A percentile compares a stretch with the other conserved stretches of the same genome.
phyloP scores from a whole-genome alignment of 2,797 vertebrate genomes.

The Artibeus jamaicensis region DNA sequence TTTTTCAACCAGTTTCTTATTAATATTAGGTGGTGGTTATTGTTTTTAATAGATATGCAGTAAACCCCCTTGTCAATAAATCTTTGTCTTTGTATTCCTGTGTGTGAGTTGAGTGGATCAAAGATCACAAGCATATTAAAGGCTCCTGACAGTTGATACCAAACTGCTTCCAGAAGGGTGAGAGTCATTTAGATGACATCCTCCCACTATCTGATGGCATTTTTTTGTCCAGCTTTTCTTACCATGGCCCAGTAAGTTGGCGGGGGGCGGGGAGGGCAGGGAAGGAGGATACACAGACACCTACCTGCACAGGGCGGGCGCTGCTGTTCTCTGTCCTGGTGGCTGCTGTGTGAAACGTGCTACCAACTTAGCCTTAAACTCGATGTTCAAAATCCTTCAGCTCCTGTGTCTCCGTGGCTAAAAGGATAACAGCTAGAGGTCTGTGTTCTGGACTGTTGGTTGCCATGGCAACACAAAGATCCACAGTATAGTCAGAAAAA shows the following conservation, averaged over 20 bases:
- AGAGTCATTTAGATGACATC: background rate
- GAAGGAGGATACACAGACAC: background rate
- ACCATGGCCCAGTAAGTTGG: background rate
- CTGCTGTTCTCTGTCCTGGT: background rate
- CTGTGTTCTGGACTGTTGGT: constrained; percentile 59
- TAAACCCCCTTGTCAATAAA: background rate
- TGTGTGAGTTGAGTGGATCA: background rate
- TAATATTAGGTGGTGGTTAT: background rate
- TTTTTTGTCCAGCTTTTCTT: background rate
- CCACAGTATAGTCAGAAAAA: background rate
- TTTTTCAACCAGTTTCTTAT: background rate
- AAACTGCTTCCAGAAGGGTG: background rate
- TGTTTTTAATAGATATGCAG: background rate
- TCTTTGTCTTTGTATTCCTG: background rate
- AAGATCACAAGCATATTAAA: background rate
- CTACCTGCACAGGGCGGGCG: background rate
- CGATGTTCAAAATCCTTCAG: background rate
- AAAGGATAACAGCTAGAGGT: constrained; percentile 39
- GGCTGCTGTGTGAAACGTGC: background rate
- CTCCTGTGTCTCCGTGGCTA: background rate
- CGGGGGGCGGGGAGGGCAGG: rapidly evolving
- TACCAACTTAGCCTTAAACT: background rate
- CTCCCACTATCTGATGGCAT: background rate
- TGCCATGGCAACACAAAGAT: constrained; percentile 1
- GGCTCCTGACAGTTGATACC: background rate